Base-by-base conservation (phyloP, 2,888 invertebrate species). In the Troides oblongomaculatus region DNA sequence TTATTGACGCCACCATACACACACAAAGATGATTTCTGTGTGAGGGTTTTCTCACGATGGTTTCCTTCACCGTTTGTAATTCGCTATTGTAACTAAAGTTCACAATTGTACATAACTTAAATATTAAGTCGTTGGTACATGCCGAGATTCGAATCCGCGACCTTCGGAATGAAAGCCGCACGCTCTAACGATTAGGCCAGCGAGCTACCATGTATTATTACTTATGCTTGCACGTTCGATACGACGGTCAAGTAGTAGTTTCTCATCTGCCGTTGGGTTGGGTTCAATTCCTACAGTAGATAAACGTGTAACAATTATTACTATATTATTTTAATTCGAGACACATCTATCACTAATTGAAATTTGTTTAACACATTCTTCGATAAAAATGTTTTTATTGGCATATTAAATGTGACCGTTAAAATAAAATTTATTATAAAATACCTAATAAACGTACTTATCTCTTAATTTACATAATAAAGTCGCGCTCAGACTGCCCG, bases 391-490 rank as follows among this genome's bases (percentile, higher is more conserved):
- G 81, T 79, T 83, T 79, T 67, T 78, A 79, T 78, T 80, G 77
- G 74, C 78, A 78, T 81, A 82, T 83, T 82, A 83, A 81, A 81
- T 73, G 79, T 79, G 80, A 76, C 81, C 79, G 81, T 81, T 84
- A 81, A 84, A 82, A 87, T 88, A 73, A 75, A 74, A 74, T 76
- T 86, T 79, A 83, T 87, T 50, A 57, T 57, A 86, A 80, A 86
- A 88, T 88, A 87, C 81, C 14, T 57, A 21, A 21, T 57, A 21
- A 57, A 21, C 18, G 71, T 75, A 74, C 72, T 87, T 90, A 90
- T 90, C 82, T 88, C 82, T 81, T 79, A 75, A 90, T 91, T 91
- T 88, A 81, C 90, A 90, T 90, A 90, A 86, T 84, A 84, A 79
- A 82, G 79, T 81, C 81, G 72, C 72, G 74, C 79, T 76, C 85